phyloP scores from a whole-genome alignment of 64 coral and sea anemone genomes.

The Pocillopora damicornis region DNA sequence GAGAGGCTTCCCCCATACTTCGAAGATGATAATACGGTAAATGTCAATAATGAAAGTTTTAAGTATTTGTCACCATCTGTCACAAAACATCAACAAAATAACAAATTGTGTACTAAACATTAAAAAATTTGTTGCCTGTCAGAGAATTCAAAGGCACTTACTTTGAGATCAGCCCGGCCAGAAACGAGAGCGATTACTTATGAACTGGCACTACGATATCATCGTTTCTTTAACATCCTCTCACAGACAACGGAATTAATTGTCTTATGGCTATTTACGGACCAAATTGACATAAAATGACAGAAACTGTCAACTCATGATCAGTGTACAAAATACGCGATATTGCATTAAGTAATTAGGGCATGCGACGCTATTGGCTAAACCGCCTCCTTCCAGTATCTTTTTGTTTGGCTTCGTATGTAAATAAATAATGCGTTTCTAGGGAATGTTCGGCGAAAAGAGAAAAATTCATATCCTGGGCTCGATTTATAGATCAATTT shows the following conservation, averaged over 20 bases:
- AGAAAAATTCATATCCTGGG: neutral
- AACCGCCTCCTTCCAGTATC: neutral
- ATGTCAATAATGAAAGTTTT: too few species aligned
- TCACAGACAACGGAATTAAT: neutral
- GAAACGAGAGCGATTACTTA: neutral
- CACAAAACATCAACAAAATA: neutral
- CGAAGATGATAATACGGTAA: too few species aligned
- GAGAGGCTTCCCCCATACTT: too few species aligned
- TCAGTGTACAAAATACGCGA: neutral
- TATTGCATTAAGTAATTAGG: neutral
- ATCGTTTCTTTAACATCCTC: neutral
- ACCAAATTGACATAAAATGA: neutral
- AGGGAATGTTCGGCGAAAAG: neutral
- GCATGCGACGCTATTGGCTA: neutral
- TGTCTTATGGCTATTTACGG: neutral
- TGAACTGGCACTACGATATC: neutral
- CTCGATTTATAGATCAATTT: too few species aligned
- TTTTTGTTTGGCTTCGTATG: neutral
- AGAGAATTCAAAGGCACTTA: neutral
- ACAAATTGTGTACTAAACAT: neutral
- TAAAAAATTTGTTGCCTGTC: neutral
- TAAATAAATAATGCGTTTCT: neutral
- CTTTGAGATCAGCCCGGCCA: neutral
- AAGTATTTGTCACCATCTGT: too few species aligned
- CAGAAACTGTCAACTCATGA: neutral